Conservation (phyloP, 2,113 vertebrate species). For the Speoplatyrhinus poulsoni region DNA sequence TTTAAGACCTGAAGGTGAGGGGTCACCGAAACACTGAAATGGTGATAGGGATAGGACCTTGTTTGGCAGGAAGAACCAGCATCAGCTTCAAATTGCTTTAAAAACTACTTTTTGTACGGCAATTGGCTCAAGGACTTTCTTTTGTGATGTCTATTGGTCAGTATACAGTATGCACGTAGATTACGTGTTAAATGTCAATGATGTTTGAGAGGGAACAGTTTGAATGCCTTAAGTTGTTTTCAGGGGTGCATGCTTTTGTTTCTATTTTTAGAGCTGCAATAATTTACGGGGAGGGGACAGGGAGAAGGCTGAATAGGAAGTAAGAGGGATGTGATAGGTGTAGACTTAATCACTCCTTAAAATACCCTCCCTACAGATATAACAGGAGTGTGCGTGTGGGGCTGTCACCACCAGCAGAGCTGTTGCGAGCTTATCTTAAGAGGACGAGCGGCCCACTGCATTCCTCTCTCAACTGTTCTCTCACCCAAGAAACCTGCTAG, state of each 20-base stretch:
- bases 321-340: constrained; percentile 43
- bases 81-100: neutral
- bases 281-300: constrained; percentile 19
- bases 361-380: constrained; percentile 63
- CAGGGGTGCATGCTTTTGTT: neutral
- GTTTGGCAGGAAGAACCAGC: neutral
- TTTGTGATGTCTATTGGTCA: no score
- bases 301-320: constrained; percentile 34
- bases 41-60: constrained; percentile 8
- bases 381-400: constrained; percentile 41
- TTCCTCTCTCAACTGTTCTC: neutral
- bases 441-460: constrained; percentile 36
- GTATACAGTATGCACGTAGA: no score
- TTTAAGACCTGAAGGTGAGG: constrained; percentile 68
- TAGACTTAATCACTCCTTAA: constrained; percentile 65
- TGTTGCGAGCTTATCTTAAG: constrained; percentile 21
- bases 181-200: neutral
- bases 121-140: no score
- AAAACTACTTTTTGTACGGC: neutral
- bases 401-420: constrained; percentile 51
- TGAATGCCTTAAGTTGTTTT: neutral
- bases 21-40: constrained; percentile 57
- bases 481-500: constrained; percentile 1
- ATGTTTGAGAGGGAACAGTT: neutral
- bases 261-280: constrained; percentile 27